A percentile compares a stretch with the other conserved stretches of the same genome.
Evolutionary conservation across 2,113 vertebrate genomes (phyloP).

Genomic region (Erythrolamprus reginae): DNA sequence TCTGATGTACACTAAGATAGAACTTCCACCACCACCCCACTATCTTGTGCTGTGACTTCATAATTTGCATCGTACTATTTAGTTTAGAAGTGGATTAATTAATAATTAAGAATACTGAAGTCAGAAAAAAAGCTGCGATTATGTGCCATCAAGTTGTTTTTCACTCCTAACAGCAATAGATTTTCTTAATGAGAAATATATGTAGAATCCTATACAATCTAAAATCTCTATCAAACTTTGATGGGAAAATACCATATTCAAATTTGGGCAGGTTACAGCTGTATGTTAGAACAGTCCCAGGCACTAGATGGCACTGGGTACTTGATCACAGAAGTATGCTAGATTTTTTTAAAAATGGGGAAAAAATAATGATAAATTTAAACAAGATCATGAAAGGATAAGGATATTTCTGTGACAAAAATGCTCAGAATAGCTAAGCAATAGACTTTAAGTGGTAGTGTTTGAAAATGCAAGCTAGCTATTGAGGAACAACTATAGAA

Average conservation of each 20-base stretch:
- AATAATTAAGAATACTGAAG: background rate
- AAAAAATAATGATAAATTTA: background rate
- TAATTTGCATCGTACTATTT: background rate
- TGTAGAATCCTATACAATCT: background rate
- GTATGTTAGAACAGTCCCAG: background rate
- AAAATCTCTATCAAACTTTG: background rate
- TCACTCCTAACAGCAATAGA: background rate
- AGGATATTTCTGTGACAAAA: background rate
- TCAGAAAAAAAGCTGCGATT: background rate
- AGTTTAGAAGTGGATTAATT: background rate
- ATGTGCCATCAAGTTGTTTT: background rate
- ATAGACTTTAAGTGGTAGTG: background rate
- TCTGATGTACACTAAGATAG: background rate
- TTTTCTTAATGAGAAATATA: background rate
- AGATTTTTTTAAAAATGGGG: background rate
- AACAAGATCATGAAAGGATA: background rate
- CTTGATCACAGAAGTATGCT: background rate
- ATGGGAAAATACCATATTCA: background rate
- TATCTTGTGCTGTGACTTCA: background rate
- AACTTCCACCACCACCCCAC: background rate
- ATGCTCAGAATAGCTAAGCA: background rate
- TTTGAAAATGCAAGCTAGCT: background rate
- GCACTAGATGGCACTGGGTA: slow-evolving; percentile 45
- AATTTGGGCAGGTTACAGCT: background rate
- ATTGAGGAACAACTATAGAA: background rate